phyloP scores from a whole-genome alignment of 2,888 invertebrate species.

The Macrophya annulata region DNA sequence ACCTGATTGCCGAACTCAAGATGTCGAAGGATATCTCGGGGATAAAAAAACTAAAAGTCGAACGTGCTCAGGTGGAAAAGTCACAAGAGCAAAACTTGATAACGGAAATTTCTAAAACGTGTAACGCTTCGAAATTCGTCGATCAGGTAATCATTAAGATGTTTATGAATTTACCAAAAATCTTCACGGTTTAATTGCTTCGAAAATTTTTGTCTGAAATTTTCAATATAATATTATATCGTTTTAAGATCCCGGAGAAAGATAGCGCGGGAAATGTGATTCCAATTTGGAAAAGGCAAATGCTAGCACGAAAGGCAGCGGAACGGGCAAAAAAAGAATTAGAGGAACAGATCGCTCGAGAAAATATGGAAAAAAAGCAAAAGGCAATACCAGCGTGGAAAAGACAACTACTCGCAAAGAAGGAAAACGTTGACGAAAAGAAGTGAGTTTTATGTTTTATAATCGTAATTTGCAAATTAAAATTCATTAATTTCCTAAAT shows the following conservation, averaged over 20 bases:
- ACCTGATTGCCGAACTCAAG: slow-evolving; percentile 95
- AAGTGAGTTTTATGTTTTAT: slow-evolving; percentile 82
- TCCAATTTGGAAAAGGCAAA: slow-evolving; percentile 97
- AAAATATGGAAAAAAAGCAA: slow-evolving; percentile 92
- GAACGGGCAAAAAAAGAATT: slow-evolving; percentile 95
- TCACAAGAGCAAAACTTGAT: slow-evolving; percentile 91
- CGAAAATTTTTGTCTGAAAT: neutral
- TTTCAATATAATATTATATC: too few relatives aligned
- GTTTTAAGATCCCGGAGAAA: slow-evolving; percentile 91
- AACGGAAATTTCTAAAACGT: slow-evolving; percentile 91
- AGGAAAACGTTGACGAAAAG: slow-evolving; percentile 89
- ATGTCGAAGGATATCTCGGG: slow-evolving; percentile 96
- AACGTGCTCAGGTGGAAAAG: slow-evolving; percentile 92
- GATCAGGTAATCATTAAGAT: too few relatives aligned
- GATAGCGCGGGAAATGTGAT: slow-evolving; percentile 94
- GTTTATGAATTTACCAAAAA: slow-evolving; percentile 67
- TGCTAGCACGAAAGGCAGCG: slow-evolving; percentile 96
- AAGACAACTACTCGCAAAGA: slow-evolving; percentile 91
- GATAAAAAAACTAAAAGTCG: slow-evolving; percentile 96
- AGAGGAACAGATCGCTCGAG: slow-evolving; percentile 91
- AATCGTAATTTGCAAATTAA: neutral
- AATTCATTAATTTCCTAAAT: neutral
- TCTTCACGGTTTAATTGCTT: neutral
- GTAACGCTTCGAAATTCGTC: slow-evolving; percentile 92
- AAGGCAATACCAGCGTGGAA: slow-evolving; percentile 97